A percentile compares a stretch with the other conserved stretches of the same genome.
Evolutionary conservation across 2,113 vertebrate genomes (phyloP).

Genomic region (Gallinago media): DNA sequence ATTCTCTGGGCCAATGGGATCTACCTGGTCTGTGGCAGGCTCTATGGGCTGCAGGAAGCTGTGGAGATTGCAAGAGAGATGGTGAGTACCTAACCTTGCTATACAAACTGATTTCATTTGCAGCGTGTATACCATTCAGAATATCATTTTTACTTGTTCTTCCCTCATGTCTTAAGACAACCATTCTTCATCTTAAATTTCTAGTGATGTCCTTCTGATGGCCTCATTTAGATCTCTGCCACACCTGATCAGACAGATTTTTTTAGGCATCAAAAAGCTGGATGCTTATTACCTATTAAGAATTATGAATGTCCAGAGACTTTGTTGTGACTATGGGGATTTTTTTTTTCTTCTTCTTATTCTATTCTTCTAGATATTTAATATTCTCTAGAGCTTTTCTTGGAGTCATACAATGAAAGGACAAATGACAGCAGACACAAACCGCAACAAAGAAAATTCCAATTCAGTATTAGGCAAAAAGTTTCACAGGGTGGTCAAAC

Average conservation of each 20-base stretch:
- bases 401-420: neutral
- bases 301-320: neutral
- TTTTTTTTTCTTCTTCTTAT: neutral
- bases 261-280: neutral
- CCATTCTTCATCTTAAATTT: neutral
- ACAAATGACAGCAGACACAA: neutral
- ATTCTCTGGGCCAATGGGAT: conserved; percentile 98
- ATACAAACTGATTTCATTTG: neutral
- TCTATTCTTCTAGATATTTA: neutral
- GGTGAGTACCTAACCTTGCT: conserved; percentile 80
- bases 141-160: neutral
- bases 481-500: neutral
- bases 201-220: neutral
- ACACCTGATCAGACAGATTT: neutral
- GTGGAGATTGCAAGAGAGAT: conserved; percentile 97
- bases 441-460: neutral
- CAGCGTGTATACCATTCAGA: neutral
- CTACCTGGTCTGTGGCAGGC: conserved; percentile 95
- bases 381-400: neutral
- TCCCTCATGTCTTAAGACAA: neutral
- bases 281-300: neutral
- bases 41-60: conserved; percentile 97
- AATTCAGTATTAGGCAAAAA: neutral
- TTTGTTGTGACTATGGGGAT: fast-evolving
- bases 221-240: neutral